Evolutionary conservation across 2,888 invertebrate genomes (phyloP).

Genomic region (Eurois occulta): DNA sequence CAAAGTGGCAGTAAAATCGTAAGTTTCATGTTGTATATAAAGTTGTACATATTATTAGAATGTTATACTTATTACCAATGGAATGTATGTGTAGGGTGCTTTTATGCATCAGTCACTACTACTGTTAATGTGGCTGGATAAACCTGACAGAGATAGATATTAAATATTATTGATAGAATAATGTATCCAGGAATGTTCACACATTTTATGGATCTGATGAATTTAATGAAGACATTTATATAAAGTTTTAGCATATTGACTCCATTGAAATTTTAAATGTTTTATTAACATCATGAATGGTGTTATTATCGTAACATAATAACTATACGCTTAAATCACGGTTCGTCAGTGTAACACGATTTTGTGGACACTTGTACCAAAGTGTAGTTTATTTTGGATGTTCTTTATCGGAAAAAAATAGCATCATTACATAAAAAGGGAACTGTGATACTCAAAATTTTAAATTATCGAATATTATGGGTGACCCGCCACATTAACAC

Average conservation of each 20-base stretch:
- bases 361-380: constrained; percentile 58
- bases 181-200: constrained; percentile 64
- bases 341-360: constrained; percentile 51
- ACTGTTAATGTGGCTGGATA: constrained; percentile 79
- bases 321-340: constrained; percentile 45
- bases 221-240: constrained; percentile 67
- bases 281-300: constrained; percentile 47
- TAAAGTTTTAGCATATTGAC: constrained; percentile 58
- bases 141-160: constrained; percentile 60
- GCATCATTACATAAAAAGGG: constrained; percentile 63
- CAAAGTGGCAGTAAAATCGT: constrained; percentile 78
- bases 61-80: constrained; percentile 83
- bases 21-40: constrained; percentile 81
- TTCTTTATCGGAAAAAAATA: constrained; percentile 60
- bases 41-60: constrained; percentile 81
- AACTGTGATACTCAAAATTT: constrained; percentile 71
- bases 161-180: constrained; percentile 67
- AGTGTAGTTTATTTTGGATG: constrained; percentile 66
- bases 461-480: constrained; percentile 63
- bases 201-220: constrained; percentile 58
- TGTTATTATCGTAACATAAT: constrained; percentile 40
- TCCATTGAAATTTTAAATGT: constrained; percentile 62
- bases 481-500: constrained; percentile 79
- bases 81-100: constrained; percentile 81
- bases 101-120: constrained; percentile 79